Evolutionary conservation across 2,113 vertebrate genomes (phyloP).

Genomic region (Psittacara wagleri): DNA sequence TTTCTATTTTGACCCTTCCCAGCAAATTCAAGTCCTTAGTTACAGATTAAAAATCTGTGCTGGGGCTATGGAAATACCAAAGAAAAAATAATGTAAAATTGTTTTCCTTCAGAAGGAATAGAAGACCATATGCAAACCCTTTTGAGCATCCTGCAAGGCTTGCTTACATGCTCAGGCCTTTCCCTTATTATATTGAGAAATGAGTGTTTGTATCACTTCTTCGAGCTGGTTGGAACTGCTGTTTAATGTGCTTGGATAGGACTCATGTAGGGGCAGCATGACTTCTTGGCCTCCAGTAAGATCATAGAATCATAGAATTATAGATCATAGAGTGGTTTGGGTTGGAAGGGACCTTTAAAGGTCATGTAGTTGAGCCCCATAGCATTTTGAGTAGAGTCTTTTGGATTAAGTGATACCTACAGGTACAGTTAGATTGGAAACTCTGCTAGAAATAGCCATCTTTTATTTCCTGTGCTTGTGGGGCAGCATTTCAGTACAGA

Average conservation of each 20-base stretch:
- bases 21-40: not conserved
- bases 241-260: not conserved
- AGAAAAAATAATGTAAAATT: not conserved
- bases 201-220: not conserved
- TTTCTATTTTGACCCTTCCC: slow-evolving; percentile 23
- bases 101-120: not conserved
- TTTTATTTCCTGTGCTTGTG: not conserved
- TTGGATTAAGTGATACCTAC: not conserved
- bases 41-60: slow-evolving; percentile 4
- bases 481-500: not conserved
- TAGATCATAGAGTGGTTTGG: not conserved
- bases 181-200: not conserved
- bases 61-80: not conserved
- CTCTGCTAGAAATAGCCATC: not conserved
- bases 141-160: not conserved
- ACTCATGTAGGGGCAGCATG: fast-evolving
- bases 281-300: not conserved
- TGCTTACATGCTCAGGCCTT: not conserved
- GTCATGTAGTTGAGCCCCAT: not conserved
- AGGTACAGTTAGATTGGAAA: not conserved
- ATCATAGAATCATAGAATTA: not conserved
- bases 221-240: not conserved
- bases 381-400: not conserved
- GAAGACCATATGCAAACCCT: not conserved
- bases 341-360: not conserved